Evolutionary conservation across 2,113 vertebrate genomes (phyloP).

Genomic region (Macrotis lagotis): DNA sequence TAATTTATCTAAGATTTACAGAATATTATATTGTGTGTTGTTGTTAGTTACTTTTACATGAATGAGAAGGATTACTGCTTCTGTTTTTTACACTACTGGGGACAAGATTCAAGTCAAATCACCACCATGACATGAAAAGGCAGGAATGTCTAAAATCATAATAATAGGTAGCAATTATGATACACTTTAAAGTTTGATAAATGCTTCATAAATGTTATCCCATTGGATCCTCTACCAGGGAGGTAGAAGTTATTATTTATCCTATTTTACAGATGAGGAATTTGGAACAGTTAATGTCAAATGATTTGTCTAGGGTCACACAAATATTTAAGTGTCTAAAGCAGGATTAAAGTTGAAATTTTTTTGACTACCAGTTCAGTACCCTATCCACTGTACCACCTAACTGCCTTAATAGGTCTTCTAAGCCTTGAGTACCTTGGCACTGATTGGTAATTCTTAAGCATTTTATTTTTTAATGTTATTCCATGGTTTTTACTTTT

Average conservation of each 20-base stretch:
- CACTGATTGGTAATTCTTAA: neutral
- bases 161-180: neutral
- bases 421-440: neutral
- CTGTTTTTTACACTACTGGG: no score
- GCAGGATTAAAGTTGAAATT: neutral
- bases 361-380: neutral
- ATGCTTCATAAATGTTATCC: neutral
- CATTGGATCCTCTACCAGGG: neutral
- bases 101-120: no score
- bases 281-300: neutral
- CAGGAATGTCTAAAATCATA: neutral
- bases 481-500: neutral
- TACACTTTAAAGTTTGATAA: neutral
- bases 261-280: no score
- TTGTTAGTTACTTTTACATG: no score
- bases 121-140: no score
- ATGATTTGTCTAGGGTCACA: neutral
- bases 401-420: neutral
- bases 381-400: neutral
- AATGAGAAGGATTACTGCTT: no score
- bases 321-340: neutral
- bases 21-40: no score
- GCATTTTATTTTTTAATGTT: neutral
- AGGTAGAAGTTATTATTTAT: neutral
- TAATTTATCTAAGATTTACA: no score